Evolutionary conservation across 2,888 invertebrate species (phyloP), one percentile per base, ranked within the genome.

Genomic region (Brachypterus glaber): DNA sequence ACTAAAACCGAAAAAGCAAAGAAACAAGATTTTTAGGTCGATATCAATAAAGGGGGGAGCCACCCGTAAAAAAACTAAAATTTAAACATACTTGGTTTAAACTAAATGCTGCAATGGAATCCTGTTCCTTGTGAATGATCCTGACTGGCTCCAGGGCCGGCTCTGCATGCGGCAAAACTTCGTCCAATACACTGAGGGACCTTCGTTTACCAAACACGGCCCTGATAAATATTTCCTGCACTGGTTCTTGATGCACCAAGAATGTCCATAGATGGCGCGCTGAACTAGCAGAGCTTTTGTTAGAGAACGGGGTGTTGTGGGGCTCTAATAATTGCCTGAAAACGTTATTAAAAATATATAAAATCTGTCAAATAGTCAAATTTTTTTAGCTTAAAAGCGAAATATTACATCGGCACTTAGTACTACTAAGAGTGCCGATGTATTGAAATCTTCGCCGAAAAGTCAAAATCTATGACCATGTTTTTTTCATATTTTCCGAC

Each of bases 121-220:
- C 98, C 67, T 95, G 95, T 60, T 98, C 98, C 68, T 97, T 96
- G 66, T 98, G 97, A 50, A 98, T 91, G 52, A 98, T 91, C 50
- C 95, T 77, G 41, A 93, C 89, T 7, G 91, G 90, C 58, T 90
- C 90, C 40, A 78, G 73, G 4, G 52, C 45, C 2, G 61, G 57
- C 44, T 69, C 64, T 0, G 61, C 59, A 44, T 63, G 60, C n/a
- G 63, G 62, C 33, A 67, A 54, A 41, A 63, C 62, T 35, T 61
- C 69, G 21, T 71, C 72, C 38, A 73, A 66, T 16, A 76, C 70
- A 17, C 69, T 67, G 30, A 73, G 55, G 2, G 71, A 71, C 33
- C 80, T 74, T 13, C 82, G 76, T 49, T 85, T 85, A 2, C 88
- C 86, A 63, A 96, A 98, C 42, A 98, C 88, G 44, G 92, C 89